A percentile compares a stretch with the other conserved stretches of the same genome.
Evolutionary conservation across 2,797 vertebrate species (phyloP).

Genomic region (Enteromius anoplus): DNA sequence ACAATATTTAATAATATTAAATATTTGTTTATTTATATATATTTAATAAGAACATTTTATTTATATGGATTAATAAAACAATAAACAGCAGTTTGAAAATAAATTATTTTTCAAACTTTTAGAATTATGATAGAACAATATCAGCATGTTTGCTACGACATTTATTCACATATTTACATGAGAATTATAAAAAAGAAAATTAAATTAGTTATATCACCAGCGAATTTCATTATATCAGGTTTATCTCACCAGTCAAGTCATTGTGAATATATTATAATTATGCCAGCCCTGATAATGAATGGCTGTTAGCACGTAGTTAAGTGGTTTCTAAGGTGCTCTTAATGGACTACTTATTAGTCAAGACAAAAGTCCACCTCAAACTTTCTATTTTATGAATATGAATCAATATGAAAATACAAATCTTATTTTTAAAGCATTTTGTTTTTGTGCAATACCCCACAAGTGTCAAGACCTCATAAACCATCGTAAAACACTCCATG

Average conservation of each 20-base stretch:
- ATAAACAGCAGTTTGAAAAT: neutral
- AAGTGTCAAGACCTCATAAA: slow-evolving; percentile 7
- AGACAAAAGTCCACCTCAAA: neutral
- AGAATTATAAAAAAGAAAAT: neutral
- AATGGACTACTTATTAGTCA: neutral
- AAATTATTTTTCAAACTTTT: neutral
- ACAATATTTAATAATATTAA: neutral
- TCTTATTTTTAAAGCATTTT: neutral
- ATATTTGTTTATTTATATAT: neutral
- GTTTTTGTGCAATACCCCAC: neutral
- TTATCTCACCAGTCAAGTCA: neutral
- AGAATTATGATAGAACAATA: accelerated
- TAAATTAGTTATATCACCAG: neutral
- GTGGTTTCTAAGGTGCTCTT: neutral
- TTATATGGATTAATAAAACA: neutral
- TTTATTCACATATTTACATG: no score
- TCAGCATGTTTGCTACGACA: neutral
- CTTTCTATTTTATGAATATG: neutral
- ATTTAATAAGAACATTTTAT: neutral
- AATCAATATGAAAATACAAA: neutral
- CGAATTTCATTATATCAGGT: neutral
- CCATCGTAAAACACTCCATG: neutral
- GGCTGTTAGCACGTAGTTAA: neutral
- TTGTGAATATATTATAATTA: neutral
- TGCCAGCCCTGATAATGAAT: neutral